Percentiles rank a stretch among this genome's conserved stretches.
These are phyloP conservation scores for Microtus montanus DNA, from an alignment of 2,113 vertebrate species.

Conservation along the genomic window DNA sequence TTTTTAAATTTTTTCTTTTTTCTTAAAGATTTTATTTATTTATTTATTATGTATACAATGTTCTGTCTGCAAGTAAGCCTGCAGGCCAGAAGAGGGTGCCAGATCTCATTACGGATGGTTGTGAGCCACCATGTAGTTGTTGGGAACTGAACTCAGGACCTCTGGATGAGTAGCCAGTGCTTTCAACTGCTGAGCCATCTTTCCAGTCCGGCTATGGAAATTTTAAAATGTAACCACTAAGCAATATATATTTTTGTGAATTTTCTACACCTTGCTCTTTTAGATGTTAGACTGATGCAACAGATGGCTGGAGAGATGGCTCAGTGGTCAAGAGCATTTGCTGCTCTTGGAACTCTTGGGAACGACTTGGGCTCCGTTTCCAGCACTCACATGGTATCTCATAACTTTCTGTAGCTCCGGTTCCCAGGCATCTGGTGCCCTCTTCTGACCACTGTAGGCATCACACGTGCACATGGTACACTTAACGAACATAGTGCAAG, in stretches of 20 bases:
- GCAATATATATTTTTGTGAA: not conserved
- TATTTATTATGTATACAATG: too few species aligned
- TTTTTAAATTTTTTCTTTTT: too few species aligned
- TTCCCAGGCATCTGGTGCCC: not conserved
- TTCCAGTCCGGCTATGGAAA: not conserved
- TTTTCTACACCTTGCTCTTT: not conserved
- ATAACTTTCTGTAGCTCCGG: not conserved
- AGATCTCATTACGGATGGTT: too few species aligned
- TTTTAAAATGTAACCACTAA: not conserved
- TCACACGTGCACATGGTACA: not conserved
- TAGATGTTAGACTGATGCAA: not conserved
- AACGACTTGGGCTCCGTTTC: not conserved
- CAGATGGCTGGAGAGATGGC: not conserved
- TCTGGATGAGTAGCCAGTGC: too few species aligned
- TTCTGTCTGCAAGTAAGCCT: too few species aligned
- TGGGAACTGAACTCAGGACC: too few species aligned
- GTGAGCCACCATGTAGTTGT: too few species aligned
- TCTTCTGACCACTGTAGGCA: not conserved
- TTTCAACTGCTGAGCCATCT: too few species aligned
- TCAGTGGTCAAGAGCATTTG: not conserved
- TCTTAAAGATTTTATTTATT: too few species aligned
- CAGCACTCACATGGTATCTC: not conserved
- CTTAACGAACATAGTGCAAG: not conserved
- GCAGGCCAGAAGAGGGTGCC: too few species aligned
- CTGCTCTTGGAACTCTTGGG: too few species aligned